A percentile compares a stretch with the other conserved stretches of the same genome.
Conservation (phyloP, 2,888 invertebrate genomes). For the Apantesis nais region DNA sequence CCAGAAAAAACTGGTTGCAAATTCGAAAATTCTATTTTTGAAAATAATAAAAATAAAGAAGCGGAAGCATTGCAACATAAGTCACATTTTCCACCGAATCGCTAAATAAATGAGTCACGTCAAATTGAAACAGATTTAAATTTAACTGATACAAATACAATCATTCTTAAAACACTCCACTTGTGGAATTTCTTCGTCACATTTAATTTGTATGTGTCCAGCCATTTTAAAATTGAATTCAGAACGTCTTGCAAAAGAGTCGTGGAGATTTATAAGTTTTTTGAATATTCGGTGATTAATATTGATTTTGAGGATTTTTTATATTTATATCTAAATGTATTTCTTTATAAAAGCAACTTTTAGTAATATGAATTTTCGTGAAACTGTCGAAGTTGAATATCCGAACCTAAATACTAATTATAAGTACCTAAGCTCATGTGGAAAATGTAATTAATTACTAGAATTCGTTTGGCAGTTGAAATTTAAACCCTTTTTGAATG, state of each 20-base stretch:
- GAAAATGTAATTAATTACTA: no score
- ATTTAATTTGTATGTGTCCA: constrained; percentile 59
- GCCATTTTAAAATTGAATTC: constrained; percentile 45
- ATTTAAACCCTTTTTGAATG: no score
- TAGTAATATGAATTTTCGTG: no score
- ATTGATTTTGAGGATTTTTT: background rate
- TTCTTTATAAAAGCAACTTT: background rate
- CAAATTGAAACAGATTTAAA: constrained; percentile 36
- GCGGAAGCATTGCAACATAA: background rate
- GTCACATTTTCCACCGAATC: constrained; percentile 8
- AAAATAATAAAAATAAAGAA: background rate
- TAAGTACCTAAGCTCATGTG: no score
- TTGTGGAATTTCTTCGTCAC: constrained; percentile 33
- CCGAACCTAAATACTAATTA: no score
- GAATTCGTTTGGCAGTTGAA: no score
- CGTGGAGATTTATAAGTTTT: background rate
- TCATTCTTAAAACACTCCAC: constrained; percentile 44
- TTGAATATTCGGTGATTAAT: background rate
- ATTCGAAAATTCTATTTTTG: background rate
- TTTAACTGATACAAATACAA: constrained; percentile 24
- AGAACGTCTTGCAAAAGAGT: constrained; percentile 31
- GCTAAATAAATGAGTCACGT: background rate
- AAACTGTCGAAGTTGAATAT: no score
- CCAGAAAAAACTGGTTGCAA: background rate
- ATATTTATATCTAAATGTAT: background rate